Evolutionary conservation across 2,888 invertebrate species (phyloP).

Genomic region (Pimpla rufipes): DNA sequence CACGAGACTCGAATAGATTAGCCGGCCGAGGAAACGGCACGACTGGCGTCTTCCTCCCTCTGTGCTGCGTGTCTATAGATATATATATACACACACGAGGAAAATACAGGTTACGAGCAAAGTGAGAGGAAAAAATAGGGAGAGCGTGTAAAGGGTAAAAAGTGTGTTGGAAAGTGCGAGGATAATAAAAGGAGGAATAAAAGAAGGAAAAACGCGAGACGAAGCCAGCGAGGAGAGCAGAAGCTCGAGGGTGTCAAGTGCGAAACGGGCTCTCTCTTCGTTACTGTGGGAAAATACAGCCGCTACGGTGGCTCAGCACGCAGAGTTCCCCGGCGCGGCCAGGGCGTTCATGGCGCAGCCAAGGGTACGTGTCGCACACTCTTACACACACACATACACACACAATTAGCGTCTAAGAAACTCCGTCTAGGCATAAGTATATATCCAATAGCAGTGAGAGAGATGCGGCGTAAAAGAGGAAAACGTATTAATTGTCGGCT

Average conservation of each 20-base stretch:
- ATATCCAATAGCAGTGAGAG: conserved; percentile 29
- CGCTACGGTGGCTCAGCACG: conserved; percentile 87
- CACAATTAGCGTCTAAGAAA: conserved; percentile 9
- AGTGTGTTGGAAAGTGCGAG: conserved; percentile 53
- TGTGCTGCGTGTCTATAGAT: background rate
- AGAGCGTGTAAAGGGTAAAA: conserved; percentile 29
- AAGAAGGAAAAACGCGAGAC: conserved; percentile 11
- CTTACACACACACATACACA: conserved; percentile 31
- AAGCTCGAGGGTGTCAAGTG: conserved; percentile 57
- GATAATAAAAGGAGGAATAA: conserved; percentile 35
- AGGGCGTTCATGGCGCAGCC: conserved; percentile 96
- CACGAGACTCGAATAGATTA: background rate
- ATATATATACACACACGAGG: conserved; percentile 20
- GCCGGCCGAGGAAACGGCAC: background rate
- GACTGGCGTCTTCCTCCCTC: background rate
- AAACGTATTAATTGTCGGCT: too few relatives aligned
- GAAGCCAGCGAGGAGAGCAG: conserved; percentile 13
- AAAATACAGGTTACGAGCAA: background rate
- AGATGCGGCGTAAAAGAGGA: too few relatives aligned
- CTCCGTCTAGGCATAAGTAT: conserved; percentile 22
- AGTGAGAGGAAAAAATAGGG: conserved; percentile 2
- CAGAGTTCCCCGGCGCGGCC: conserved; percentile 89
- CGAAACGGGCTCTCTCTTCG: conserved; percentile 65
- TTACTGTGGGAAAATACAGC: conserved; percentile 85
- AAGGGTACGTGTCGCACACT: conserved; percentile 90